Evolutionary conservation across 2,888 invertebrate genomes (phyloP), one percentile per base, ranked within the genome.

Genomic region (Scaptomyza cyrtandrae): DNA sequence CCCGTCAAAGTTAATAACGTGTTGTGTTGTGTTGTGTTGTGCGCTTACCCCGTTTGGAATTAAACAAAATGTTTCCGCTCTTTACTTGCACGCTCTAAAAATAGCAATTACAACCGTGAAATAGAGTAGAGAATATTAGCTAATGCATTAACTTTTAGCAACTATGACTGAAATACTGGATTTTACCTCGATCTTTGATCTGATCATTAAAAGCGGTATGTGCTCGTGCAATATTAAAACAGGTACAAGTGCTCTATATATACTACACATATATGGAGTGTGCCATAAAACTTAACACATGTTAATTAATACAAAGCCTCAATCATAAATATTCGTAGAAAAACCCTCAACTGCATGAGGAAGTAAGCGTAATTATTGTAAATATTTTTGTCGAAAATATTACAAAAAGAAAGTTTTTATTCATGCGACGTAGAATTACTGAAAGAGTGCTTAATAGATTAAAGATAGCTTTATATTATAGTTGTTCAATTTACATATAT

Each of bases 161-260:
- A 41, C 41, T 9, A 85, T 88, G 84, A 77, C 88, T 37, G 83
- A 85, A 66, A 58, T 61, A n/a, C 52, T 89, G 48, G 73, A 89
- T 52, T 85, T 85, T 67, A 80, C 75, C 39, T 52, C 80, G 87
- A 85, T 89, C 87, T 85, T 88, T 88, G 85, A 89, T 77, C 86
- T 85, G 62, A 88, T 85, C 54, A 79, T 85, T 39, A 46, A 86
- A 68, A 75, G 89, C 59, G 88, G 85, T 85, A 73, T 45, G 88
- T 87, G 16, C 9, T 24, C 16, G 53, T 50, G 50, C 33, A 50
- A 35, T 29, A 31, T n/a, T 14, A 7, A 29, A 7, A 33, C 24
- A n/a, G 33, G 6, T 27, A 13, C 27, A 27, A 14, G 37, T 37
- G 37, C 10, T 24, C 6, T n/a, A 49, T 49, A 14, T 11, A 29